Evolutionary conservation across 2,888 invertebrate species (phyloP).

Genomic region (Hirtodrosophila histrioides): DNA sequence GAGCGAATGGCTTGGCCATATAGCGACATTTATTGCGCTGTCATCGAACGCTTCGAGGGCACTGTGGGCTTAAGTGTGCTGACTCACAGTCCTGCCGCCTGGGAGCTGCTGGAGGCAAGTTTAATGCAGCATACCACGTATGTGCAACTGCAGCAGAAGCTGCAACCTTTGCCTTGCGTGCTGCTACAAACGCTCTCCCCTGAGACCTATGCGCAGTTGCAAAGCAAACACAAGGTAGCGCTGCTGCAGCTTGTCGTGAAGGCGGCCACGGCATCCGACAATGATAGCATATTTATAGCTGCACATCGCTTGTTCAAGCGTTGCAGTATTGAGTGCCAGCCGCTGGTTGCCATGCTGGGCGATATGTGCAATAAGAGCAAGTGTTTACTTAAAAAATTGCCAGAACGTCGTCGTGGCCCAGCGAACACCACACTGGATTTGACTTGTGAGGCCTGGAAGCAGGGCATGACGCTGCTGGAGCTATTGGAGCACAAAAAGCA

Average conservation of each 20-base stretch:
- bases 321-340: conserved; percentile 87
- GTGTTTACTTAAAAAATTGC: background rate
- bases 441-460: conserved; percentile 89
- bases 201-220: conserved; percentile 84
- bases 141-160: conserved; percentile 61
- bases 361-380: conserved; percentile 85
- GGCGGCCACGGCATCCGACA: conserved; percentile 86
- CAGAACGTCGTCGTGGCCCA: conserved; percentile 19
- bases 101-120: conserved; percentile 86
- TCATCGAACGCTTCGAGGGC: conserved; percentile 86
- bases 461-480: conserved; percentile 92
- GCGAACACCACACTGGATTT: conserved; percentile 83
- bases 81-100: conserved; percentile 83
- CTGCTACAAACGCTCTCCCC: conserved; percentile 75
- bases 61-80: conserved; percentile 54
- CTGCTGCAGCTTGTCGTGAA: conserved; percentile 86
- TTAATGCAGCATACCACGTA: conserved; percentile 85
- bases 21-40: conserved; percentile 85
- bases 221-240: conserved; percentile 84
- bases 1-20: conserved; percentile 85
- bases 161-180: conserved; percentile 80
- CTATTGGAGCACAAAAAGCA: conserved; percentile 94
- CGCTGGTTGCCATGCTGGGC: conserved; percentile 87
- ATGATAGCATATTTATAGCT: conserved; percentile 86
- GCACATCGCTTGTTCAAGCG: conserved; percentile 88